Percentiles rank a stretch among this genome's conserved stretches.
Evolutionary conservation across 2,113 vertebrate species (phyloP).

Genomic region (Pelecanoides urinatrix): DNA sequence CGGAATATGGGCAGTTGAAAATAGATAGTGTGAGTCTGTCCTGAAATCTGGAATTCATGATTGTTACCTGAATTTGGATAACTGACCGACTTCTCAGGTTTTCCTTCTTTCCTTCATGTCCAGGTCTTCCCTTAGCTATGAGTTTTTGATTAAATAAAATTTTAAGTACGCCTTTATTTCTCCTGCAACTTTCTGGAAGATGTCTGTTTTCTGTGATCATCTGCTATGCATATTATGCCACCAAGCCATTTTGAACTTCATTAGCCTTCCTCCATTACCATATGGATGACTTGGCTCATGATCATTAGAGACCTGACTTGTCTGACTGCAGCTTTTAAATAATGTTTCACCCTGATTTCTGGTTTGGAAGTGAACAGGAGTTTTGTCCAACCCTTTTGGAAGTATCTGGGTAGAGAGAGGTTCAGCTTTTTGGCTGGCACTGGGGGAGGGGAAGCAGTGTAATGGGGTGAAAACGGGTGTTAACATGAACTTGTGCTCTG

Average conservation of each 20-base stretch:
- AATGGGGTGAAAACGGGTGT: background rate
- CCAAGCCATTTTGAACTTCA: constrained; percentile 24
- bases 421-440: background rate
- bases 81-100: background rate
- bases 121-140: background rate
- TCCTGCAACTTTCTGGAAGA: background rate
- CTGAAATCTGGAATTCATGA: background rate
- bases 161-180: background rate
- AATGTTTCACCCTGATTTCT: background rate
- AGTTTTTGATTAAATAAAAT: background rate
- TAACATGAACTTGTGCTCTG: background rate
- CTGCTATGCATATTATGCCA: background rate
- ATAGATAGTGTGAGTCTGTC: background rate
- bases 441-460: background rate
- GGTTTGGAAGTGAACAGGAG: background rate
- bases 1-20: background rate
- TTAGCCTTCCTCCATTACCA: background rate
- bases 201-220: background rate
- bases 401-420: background rate
- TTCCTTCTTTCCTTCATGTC: background rate
- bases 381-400: background rate
- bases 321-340: background rate
- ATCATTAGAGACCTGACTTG: background rate
- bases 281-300: background rate
- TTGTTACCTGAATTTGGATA: background rate